Percentiles rank a stretch among this genome's conserved stretches.
Conservation (phyloP, 2,113 vertebrate genomes). For the Reinhardtius hippoglossoides region DNA sequence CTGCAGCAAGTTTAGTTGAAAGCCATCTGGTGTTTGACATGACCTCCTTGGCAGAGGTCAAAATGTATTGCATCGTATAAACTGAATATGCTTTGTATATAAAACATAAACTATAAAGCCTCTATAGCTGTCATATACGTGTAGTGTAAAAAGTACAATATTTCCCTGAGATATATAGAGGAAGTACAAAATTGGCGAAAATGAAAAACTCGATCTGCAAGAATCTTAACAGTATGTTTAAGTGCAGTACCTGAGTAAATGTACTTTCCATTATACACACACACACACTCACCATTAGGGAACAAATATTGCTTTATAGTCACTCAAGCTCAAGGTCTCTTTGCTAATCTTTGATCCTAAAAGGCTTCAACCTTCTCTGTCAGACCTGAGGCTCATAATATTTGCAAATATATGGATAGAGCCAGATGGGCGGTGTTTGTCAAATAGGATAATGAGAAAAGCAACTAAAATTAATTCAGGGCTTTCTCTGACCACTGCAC, state of each 20-base stretch:
- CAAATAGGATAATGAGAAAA: constrained; percentile 45
- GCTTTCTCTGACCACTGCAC: constrained; percentile 23
- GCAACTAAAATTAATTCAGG: constrained; percentile 34
- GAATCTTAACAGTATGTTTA: background rate
- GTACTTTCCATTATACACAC: background rate
- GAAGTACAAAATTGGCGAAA: too few species aligned
- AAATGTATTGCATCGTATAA: too few species aligned
- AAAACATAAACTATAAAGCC: background rate
- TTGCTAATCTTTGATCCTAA: constrained; percentile 30
- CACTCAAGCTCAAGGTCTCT: constrained; percentile 36
- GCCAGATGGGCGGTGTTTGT: constrained; percentile 59
- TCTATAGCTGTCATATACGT: too few species aligned
- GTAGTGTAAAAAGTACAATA: background rate
- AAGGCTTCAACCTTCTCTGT: constrained; percentile 53
- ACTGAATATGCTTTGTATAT: background rate
- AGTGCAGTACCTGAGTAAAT: background rate
- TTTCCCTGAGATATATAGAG: background rate
- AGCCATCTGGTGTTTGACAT: too few species aligned
- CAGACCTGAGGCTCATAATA: constrained; percentile 48
- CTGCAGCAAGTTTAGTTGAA: too few species aligned
- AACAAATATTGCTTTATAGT: constrained; percentile 17
- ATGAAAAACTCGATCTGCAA: background rate
- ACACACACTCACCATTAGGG: background rate
- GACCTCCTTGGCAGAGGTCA: too few species aligned
- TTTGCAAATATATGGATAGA: constrained; percentile 64